Conservation (phyloP, 2,797 vertebrate species). For the Poecile montanus region DNA sequence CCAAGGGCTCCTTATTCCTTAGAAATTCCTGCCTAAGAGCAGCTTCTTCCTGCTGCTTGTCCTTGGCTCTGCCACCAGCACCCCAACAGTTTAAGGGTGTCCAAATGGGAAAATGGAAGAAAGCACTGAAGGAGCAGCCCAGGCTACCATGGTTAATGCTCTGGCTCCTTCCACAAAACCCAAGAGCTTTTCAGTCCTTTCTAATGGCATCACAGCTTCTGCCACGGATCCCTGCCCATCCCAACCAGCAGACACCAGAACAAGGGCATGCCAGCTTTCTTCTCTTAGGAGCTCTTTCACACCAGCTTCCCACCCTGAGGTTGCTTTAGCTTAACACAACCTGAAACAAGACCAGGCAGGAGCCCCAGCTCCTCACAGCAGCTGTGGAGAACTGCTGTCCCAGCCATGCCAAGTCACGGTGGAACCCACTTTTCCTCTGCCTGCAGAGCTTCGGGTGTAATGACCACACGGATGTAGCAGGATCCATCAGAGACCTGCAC, state of each 20-base stretch:
- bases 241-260: rapidly evolving
- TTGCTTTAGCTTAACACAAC: slow-evolving; percentile 1
- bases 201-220: not conserved
- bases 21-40: not conserved
- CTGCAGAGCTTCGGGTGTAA: not conserved
- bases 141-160: not conserved
- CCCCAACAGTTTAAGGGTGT: not conserved
- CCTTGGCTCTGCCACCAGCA: not conserved
- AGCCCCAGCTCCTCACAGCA: slow-evolving; percentile 27
- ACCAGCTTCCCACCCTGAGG: not conserved
- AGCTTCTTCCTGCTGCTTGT: not conserved
- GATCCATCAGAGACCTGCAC: slow-evolving; percentile 60
- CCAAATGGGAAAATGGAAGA: not conserved
- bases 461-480: slow-evolving; percentile 54
- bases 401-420: not conserved
- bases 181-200: not conserved
- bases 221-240: not conserved
- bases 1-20: not conserved
- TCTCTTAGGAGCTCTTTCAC: not conserved
- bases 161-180: not conserved
- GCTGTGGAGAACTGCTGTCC: not conserved
- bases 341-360: not conserved
- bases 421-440: slow-evolving; percentile 50
- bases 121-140: not conserved
- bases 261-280: rapidly evolving